Conservation (phyloP, 1,140 invertebrate genomes). For the Proctacanthus coquilletti region DNA sequence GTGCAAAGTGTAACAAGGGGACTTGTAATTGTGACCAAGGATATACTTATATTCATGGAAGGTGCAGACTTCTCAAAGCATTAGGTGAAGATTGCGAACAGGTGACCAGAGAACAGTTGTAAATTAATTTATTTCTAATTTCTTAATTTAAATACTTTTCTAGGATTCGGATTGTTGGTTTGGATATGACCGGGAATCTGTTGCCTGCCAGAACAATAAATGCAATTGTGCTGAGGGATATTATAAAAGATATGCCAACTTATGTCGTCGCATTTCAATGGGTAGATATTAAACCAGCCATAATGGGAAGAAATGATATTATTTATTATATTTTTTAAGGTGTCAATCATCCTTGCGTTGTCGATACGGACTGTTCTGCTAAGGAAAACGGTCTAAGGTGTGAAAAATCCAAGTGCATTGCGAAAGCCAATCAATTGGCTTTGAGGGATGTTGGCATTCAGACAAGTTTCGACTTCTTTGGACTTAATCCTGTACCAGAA, state of each 20-base stretch:
- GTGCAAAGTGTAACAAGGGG: slow-evolving; percentile 29
- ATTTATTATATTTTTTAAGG: slow-evolving; percentile 9
- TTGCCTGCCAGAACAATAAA: slow-evolving; percentile 21
- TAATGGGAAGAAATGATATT: not conserved
- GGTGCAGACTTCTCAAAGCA: slow-evolving; percentile 23
- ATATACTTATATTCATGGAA: slow-evolving; percentile 24
- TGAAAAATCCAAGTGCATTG: slow-evolving; percentile 13
- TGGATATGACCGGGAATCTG: slow-evolving; percentile 27
- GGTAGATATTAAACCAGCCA: slow-evolving; percentile 11
- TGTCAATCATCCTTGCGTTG: slow-evolving; percentile 27
- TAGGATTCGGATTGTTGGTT: slow-evolving; percentile 28
- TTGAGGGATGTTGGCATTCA: slow-evolving; percentile 1
- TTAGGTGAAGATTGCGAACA: slow-evolving; percentile 20
- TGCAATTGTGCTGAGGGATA: slow-evolving; percentile 29
- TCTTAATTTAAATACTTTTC: not conserved
- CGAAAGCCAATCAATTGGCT: too few species aligned
- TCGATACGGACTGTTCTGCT: slow-evolving; percentile 24
- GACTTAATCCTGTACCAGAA: not conserved
- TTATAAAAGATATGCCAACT: slow-evolving; percentile 29
- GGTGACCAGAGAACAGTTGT: not conserved
- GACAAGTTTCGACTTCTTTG: slow-evolving; percentile 2
- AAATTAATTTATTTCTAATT: not conserved
- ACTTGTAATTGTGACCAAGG: slow-evolving; percentile 28
- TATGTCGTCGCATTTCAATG: slow-evolving; percentile 30
- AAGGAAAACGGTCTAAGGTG: slow-evolving; percentile 18